A percentile compares a stretch with the other conserved stretches of the same genome.
phyloP scores from a whole-genome alignment of 2,888 invertebrate genomes.

The Polymixis lichenea region DNA sequence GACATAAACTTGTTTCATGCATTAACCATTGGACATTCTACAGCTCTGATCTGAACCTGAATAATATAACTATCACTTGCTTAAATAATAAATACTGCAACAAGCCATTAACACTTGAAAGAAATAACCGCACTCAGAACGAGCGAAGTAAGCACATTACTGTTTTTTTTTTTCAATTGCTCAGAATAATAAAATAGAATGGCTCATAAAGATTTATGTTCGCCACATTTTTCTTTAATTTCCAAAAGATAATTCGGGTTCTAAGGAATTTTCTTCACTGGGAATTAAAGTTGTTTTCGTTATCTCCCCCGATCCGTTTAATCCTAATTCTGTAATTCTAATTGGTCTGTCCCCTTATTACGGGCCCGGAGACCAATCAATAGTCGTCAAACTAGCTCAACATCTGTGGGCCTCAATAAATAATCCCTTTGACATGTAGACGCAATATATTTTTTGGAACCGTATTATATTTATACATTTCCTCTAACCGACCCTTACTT shows the following conservation, averaged over 20 bases:
- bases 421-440: constrained; percentile 57
- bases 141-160: constrained; percentile 42
- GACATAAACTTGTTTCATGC: background rate
- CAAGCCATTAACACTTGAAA: constrained; percentile 45
- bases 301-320: constrained; percentile 55
- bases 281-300: constrained; percentile 54
- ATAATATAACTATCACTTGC: constrained; percentile 10
- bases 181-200: constrained; percentile 57
- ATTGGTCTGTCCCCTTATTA: constrained; percentile 60
- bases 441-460: constrained; percentile 51
- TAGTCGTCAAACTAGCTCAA: constrained; percentile 55
- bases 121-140: constrained; percentile 43
- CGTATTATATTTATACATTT: constrained; percentile 42
- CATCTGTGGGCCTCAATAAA: constrained; percentile 56
- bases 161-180: constrained; percentile 54
- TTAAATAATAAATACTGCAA: constrained; percentile 46
- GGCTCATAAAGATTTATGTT: constrained; percentile 60
- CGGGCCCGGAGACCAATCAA: constrained; percentile 49
- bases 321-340: constrained; percentile 63
- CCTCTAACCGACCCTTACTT: constrained; percentile 32
- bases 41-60: background rate
- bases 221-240: constrained; percentile 58
- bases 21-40: background rate
- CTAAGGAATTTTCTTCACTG: constrained; percentile 34
- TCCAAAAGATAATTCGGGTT: constrained; percentile 29